Evolutionary conservation across 1,140 invertebrate genomes (phyloP).

Genomic region (Hestina assimilis): DNA sequence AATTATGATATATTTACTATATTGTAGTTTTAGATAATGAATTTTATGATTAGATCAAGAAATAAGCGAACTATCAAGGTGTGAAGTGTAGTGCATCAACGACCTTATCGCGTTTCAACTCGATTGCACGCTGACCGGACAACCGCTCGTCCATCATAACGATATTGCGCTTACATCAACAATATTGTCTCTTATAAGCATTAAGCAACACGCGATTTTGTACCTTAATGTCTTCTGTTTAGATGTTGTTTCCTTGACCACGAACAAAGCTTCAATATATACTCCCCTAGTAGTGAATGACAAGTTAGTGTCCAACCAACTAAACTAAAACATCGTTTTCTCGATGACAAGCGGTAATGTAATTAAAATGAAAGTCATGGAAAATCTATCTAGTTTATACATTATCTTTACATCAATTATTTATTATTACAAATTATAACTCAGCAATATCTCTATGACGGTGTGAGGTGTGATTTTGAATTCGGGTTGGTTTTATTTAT

Average conservation of each 20-base stretch:
- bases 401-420: no score
- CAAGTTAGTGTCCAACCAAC: constrained; percentile 10
- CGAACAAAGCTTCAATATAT: constrained; percentile 30
- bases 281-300: constrained; percentile 18
- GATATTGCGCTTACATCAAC: constrained; percentile 68
- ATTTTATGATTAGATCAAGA: constrained; percentile 11
- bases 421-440: no score
- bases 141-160: constrained; percentile 71
- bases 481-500: no score
- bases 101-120: constrained; percentile 67
- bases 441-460: no score
- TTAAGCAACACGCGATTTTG: constrained; percentile 24
- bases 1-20: no score
- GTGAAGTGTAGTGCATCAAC: constrained; percentile 29
- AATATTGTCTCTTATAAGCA: constrained; percentile 64
- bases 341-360: constrained; percentile 11
- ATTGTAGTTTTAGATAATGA: constrained; percentile 10
- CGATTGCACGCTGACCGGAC: constrained; percentile 66
- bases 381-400: neutral
- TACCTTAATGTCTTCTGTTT: constrained; percentile 16
- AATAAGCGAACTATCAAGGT: constrained; percentile 17
- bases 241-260: neutral
- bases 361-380: constrained; percentile 8
- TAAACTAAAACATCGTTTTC: constrained; percentile 8
- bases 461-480: neutral